Conservation (phyloP, 2,888 invertebrate species). For the Bruchidius siliquastri region DNA sequence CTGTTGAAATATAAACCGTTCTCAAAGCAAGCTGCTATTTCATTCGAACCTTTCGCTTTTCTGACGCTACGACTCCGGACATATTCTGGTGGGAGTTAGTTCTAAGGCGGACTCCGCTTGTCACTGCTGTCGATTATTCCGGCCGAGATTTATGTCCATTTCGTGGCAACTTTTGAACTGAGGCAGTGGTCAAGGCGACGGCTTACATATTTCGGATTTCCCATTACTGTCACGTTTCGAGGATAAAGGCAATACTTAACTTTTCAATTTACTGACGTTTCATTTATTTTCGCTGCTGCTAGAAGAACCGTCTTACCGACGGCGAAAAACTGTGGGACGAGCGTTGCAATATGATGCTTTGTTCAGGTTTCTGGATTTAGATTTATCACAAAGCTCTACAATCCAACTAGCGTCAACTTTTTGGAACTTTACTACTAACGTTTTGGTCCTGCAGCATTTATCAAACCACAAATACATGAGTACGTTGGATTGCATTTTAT, state of each 20-base stretch:
- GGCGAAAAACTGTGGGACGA: neutral
- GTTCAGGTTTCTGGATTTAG: neutral
- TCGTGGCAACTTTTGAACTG: neutral
- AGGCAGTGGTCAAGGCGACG: conserved; percentile 4
- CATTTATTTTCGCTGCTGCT: conserved; percentile 21
- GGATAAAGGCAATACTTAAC: conserved; percentile 33
- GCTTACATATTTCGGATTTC: conserved; percentile 32
- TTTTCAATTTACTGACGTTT: conserved; percentile 33
- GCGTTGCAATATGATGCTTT: neutral
- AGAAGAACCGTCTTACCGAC: neutral
- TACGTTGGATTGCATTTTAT: no score
- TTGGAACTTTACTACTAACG: no score
- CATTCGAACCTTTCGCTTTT: neutral
- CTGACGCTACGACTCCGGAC: neutral
- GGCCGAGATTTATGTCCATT: neutral
- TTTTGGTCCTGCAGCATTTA: no score
- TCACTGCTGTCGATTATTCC: neutral
- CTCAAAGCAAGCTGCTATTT: neutral
- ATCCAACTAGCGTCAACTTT: no score
- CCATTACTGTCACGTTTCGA: conserved; percentile 33
- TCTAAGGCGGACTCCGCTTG: neutral
- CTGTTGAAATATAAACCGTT: no score
- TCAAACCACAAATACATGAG: no score
- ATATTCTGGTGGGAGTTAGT: neutral
- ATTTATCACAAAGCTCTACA: no score